Evolutionary conservation across 1,140 invertebrate species (phyloP).

Genomic region (Drosophila rufa): DNA sequence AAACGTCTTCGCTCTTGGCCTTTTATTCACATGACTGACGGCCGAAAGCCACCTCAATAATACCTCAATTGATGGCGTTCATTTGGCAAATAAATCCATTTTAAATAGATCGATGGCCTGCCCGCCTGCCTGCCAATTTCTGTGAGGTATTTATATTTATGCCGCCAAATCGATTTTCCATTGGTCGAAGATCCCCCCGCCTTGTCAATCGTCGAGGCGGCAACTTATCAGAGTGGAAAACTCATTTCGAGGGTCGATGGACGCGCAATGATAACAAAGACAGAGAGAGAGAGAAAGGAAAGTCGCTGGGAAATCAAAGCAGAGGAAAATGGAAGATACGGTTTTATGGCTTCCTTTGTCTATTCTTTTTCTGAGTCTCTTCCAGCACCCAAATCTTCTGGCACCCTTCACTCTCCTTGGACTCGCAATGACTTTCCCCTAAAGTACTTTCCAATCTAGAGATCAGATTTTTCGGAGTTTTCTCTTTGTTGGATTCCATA

Average conservation of each 20-base stretch:
- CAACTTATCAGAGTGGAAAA: slow-evolving; percentile 33
- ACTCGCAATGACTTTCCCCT: not conserved
- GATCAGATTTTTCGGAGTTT: not conserved
- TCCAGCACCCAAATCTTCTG: slow-evolving; percentile 3
- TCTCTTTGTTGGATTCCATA: not conserved
- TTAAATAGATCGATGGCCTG: slow-evolving; percentile 22
- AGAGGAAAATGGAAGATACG: slow-evolving; percentile 28
- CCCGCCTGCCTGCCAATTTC: slow-evolving; percentile 2
- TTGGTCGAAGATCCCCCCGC: slow-evolving; percentile 7
- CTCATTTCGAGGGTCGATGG: slow-evolving; percentile 35
- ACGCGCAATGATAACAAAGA: slow-evolving; percentile 42
- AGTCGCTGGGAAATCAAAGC: slow-evolving; percentile 26
- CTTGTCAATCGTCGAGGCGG: slow-evolving; percentile 27
- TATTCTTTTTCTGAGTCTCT: not conserved
- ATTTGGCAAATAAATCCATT: slow-evolving; percentile 30
- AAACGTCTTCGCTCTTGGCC: not conserved
- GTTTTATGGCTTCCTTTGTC: slow-evolving; percentile 30
- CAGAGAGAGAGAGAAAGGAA: not conserved
- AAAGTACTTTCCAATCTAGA: not conserved
- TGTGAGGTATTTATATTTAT: not conserved
- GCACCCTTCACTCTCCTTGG: not conserved
- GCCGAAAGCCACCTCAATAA: not conserved
- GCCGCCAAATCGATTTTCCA: slow-evolving; percentile 7
- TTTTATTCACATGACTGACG: slow-evolving; percentile 8
- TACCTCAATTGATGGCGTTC: not conserved